These are phyloP conservation scores for Crematogaster levior DNA, from an alignment of 2,888 invertebrate genomes.

Conservation along the genomic window DNA sequence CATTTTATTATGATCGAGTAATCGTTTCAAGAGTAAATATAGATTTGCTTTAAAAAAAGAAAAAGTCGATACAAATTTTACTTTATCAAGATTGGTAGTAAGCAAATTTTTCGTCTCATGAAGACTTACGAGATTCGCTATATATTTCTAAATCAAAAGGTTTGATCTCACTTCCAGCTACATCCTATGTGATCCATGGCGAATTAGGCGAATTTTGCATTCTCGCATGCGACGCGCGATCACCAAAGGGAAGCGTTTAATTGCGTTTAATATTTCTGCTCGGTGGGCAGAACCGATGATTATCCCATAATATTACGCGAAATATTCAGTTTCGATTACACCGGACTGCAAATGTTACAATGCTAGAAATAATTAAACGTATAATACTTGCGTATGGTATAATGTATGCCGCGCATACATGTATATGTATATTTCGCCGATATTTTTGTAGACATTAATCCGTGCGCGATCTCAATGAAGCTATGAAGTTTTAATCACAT, in stretches of 20 bases:
- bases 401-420: background rate
- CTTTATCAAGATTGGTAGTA: background rate
- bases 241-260: constrained; percentile 40
- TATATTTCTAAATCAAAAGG: background rate
- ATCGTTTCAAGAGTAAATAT: background rate
- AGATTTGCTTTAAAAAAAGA: background rate
- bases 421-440: background rate
- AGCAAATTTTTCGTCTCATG: background rate
- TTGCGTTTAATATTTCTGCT: constrained; percentile 55
- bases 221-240: constrained; percentile 8
- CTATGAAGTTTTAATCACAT: constrained; percentile 24
- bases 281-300: constrained; percentile 44
- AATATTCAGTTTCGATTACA: constrained; percentile 55
- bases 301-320: constrained; percentile 50
- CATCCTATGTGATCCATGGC: background rate
- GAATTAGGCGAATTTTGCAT: constrained; percentile 27
- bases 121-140: background rate
- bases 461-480: background rate
- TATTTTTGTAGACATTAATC: constrained; percentile 46
- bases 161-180: background rate
- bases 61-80: background rate
- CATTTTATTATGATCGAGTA: background rate
- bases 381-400: constrained; percentile 32
- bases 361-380: constrained; percentile 53
- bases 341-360: constrained; percentile 46